Conservation (phyloP, 2,888 invertebrate genomes). For the Dasypolia templi region DNA sequence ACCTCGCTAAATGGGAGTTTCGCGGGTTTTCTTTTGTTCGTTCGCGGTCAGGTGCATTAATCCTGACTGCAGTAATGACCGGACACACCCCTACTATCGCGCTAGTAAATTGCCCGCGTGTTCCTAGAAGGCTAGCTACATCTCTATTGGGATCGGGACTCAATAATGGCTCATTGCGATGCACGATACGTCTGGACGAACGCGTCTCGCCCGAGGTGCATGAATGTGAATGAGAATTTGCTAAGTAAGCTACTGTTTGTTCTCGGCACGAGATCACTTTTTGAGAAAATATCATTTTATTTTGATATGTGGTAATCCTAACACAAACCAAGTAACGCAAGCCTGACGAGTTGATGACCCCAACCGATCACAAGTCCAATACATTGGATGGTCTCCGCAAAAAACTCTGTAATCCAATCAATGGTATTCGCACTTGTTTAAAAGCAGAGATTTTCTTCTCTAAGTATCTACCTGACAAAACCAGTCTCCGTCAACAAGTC, state of each 20-base stretch:
- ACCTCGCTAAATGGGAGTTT: conserved; percentile 59
- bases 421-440: neutral
- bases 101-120: conserved; percentile 76
- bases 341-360: neutral
- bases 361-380: neutral
- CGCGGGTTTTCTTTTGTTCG: conserved; percentile 64
- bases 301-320: neutral
- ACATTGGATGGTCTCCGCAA: neutral
- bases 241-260: conserved; percentile 54
- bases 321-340: neutral
- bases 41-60: conserved; percentile 71
- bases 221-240: conserved; percentile 77
- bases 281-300: neutral
- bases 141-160: conserved; percentile 81
- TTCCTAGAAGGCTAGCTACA: conserved; percentile 74
- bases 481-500: neutral
- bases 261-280: conserved; percentile 52
- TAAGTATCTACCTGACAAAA: neutral
- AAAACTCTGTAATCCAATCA: neutral
- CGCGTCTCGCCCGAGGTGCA: conserved; percentile 79
- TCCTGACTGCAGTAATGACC: conserved; percentile 76
- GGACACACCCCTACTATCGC: conserved; percentile 80
- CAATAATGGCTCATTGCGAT: conserved; percentile 81
- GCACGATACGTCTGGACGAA: conserved; percentile 78
- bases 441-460: neutral